Evolutionary conservation across 2,797 vertebrate species (phyloP), one percentile per base, ranked within the genome.

Genomic region (Xiphorhynchus erythropygius): DNA sequence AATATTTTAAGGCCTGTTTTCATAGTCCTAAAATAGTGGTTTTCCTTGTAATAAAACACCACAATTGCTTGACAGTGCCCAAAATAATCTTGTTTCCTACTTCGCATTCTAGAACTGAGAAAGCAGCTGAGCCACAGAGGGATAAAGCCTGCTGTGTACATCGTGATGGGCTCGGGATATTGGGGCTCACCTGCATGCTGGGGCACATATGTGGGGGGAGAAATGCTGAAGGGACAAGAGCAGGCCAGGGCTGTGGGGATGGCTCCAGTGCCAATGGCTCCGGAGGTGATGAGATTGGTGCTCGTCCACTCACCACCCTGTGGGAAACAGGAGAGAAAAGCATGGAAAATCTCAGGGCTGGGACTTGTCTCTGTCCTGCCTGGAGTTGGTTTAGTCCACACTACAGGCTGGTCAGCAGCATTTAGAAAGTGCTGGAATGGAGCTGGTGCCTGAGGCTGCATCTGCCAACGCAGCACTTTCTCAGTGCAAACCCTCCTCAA

Each of bases 131-230:
- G 39, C 24, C 53, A 25, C 7, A 3, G 75, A 69, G 80, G 18
- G 30, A 17, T 15, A 3, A 60, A 37, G 23, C 23, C 44, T 55
- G 63, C 18, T 0, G 0, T 18, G 50, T 27, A 4, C 1, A 0
- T 11, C 19, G 6, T 5, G 44, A 16, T 6, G 4, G 25, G 8
- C 33, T 28, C 1, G 3, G 15, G n/a, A 11, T 37, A 5, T 5
- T 5, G 32, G 44, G 30, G 49, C n/a, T 47, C 42, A 12, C 47
- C 57, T 12, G 77, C 25, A 6, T 33, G 27, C 53, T 15, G 24
- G 37, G 46, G 8, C 46, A 59, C 4, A 1, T 3, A 5, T 0
- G 10, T 0, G 8, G 24, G 44, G 7, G 30, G 22, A 30, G 62
- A 39, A 65, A 7, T n/a, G 33, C 37, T 21, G 2, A 1, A 32